Base-by-base conservation (phyloP, 2,888 invertebrate species). In the Apamea anceps region DNA sequence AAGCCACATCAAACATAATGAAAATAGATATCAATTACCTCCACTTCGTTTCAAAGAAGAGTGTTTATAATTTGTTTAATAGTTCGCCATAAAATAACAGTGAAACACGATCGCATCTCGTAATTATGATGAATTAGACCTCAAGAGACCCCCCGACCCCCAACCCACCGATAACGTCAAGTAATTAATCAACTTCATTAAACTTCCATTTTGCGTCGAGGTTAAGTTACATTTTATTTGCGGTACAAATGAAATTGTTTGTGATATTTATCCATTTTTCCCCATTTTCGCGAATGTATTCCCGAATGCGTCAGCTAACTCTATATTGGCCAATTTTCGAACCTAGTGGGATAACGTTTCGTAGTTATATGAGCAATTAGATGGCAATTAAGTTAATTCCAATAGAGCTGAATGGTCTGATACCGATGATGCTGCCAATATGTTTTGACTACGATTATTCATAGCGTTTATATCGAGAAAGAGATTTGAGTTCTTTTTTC, bases 141-240 rank as follows among this genome's bases (percentile, higher is more conserved):
- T 70, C 77, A 74, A 66, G 78, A 73, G 82, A 76, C 70, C 48
- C 72, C 78, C 66, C 75, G 57, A 60, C 57, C 62, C 77, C 25
- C 63, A 42, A 54, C 13, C 45, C 70, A 82, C 80, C 88, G 91
- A 89, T 91, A 90, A 87, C 88, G 87, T 85, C 81, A 79, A 85
- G 89, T 88, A 90, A 91, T 91, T 91, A 91, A 91, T 91, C 90
- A 91, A 90, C 89, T 90, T 91, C 90, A 91, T 90, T 90, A 87
- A 89, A 91, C 85, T 86, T 88, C 85, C 75, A 90, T 85, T 89
- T 81, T 68, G 68, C 74, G 74, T 82, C 57, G 67, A 75, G 82
- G 71, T 86, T 88, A 81, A 65, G 80, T 84, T 90, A 77, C 86
- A 72, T 77, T 88, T 82, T 80, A 80, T 79, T 54, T 80, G 45